Evolutionary conservation across 1,140 invertebrate genomes (phyloP).

Genomic region (Tetramorium parvispinum): DNA sequence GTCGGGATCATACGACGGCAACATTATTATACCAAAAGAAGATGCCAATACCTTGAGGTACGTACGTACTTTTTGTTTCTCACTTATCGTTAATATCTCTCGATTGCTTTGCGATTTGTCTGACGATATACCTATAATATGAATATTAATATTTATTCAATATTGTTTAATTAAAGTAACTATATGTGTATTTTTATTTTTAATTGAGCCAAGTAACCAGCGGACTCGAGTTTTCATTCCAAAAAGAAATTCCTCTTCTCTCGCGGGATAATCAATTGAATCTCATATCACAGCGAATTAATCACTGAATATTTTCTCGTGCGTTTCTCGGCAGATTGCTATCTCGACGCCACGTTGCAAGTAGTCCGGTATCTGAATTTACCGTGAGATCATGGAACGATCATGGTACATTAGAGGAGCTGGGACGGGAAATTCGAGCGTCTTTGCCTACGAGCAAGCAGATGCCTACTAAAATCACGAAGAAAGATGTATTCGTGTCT

Average conservation of each 20-base stretch:
- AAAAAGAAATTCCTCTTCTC: background rate
- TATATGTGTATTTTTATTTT: background rate
- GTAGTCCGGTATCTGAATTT: slow-evolving; percentile 33
- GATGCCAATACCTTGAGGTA: slow-evolving; percentile 45
- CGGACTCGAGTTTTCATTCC: no score
- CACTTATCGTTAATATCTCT: no score
- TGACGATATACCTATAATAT: no score
- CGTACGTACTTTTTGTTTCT: no score
- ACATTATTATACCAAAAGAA: slow-evolving; percentile 37
- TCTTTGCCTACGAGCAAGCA: slow-evolving; percentile 42
- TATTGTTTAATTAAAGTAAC: background rate
- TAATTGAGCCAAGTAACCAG: background rate
- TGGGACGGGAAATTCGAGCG: slow-evolving; percentile 48
- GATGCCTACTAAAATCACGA: slow-evolving; percentile 65
- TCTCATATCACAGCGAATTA: background rate
- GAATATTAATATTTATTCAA: no score
- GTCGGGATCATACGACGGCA: slow-evolving; percentile 16
- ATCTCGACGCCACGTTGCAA: slow-evolving; percentile 37
- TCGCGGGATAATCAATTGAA: background rate
- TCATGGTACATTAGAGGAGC: background rate
- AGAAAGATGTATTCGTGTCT: slow-evolving; percentile 79
- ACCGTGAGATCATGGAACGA: slow-evolving; percentile 58
- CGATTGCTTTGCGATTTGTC: no score
- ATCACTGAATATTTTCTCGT: background rate
- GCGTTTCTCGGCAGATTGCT: slow-evolving; percentile 51